phyloP scores from a whole-genome alignment of 2,113 vertebrate genomes.

The Psilopogon haemacephalus region DNA sequence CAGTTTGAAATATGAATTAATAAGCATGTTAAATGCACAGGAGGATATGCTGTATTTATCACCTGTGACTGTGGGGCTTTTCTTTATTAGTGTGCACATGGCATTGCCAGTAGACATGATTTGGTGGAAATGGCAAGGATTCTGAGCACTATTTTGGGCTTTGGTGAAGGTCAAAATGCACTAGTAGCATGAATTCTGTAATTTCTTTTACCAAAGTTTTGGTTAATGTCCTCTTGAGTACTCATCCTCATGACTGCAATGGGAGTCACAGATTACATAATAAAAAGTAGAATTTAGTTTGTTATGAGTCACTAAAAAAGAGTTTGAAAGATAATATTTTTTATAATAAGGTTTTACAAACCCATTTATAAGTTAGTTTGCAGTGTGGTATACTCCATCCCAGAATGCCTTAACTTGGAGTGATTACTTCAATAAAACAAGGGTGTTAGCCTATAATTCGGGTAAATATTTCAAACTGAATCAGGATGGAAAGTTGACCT shows the following conservation, averaged over 20 bases:
- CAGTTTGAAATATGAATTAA: background rate
- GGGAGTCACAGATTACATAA: background rate
- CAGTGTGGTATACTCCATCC: background rate
- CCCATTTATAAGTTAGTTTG: background rate
- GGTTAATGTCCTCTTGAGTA: background rate
- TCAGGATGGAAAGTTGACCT: background rate
- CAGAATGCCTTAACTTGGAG: background rate
- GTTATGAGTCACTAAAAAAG: background rate
- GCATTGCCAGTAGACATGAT: background rate
- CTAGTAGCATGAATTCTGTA: background rate
- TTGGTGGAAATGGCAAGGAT: background rate
- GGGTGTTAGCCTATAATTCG: background rate
- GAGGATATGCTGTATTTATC: background rate
- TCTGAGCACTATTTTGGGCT: background rate
- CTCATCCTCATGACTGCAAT: background rate
- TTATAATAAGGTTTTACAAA: background rate
- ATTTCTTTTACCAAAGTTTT: background rate
- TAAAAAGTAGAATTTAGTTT: background rate
- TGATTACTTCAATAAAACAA: background rate
- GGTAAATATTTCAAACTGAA: background rate
- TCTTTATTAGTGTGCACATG: fast-evolving
- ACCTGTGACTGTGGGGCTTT: fast-evolving
- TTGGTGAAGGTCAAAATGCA: background rate
- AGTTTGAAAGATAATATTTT: background rate
- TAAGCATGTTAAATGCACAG: background rate